Evolutionary conservation across 2,113 vertebrate species (phyloP).

Genomic region (Prunella fulvescens): DNA sequence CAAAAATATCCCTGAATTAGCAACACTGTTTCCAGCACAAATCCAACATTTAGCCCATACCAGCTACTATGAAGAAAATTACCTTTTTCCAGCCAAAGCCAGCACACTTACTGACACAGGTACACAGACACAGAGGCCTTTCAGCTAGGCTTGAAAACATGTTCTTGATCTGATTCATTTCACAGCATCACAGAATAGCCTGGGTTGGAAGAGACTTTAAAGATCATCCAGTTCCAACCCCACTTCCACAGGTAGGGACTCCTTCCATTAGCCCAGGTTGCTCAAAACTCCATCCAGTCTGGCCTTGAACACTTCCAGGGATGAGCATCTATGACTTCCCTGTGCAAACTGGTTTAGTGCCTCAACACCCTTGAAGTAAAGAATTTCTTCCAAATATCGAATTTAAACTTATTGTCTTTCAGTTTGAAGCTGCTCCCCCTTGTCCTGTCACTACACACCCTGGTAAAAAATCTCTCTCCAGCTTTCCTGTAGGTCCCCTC

Average conservation of each 20-base stretch:
- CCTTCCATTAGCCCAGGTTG: background rate
- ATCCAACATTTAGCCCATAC: background rate
- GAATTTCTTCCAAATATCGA: background rate
- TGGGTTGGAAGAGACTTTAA: background rate
- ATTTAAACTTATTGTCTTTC: background rate
- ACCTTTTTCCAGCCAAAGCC: background rate
- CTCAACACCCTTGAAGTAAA: background rate
- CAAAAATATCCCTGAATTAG: background rate
- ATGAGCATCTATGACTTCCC: background rate
- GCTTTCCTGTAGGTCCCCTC: background rate
- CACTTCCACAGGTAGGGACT: background rate
- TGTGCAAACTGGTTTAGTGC: background rate
- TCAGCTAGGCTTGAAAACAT: background rate
- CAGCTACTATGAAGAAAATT: background rate
- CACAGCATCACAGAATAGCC: background rate
- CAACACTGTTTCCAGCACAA: background rate
- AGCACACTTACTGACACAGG: background rate
- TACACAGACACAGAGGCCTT: background rate
- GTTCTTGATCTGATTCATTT: background rate
- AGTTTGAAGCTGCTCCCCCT: background rate
- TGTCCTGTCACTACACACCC: background rate
- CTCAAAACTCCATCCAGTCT: background rate
- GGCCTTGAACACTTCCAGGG: background rate
- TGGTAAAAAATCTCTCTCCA: background rate
- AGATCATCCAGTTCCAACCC: background rate